Evolutionary conservation across 1,140 invertebrate genomes (phyloP).

Genomic region (Ctenoplectra terminalis): DNA sequence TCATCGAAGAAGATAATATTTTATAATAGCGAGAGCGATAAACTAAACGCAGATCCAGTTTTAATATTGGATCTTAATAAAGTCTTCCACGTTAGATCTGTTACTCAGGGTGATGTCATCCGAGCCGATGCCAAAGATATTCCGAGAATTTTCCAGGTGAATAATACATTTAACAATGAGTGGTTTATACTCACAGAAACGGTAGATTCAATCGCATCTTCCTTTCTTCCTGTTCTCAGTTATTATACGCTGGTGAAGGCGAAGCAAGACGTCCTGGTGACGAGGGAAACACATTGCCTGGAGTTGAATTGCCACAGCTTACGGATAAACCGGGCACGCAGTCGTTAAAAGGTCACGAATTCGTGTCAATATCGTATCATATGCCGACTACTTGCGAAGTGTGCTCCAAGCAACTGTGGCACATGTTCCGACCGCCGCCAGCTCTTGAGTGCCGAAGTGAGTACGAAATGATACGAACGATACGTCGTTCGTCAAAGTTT

Average conservation of each 20-base stretch:
- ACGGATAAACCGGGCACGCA: slow-evolving; percentile 90
- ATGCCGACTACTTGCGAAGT: slow-evolving; percentile 99
- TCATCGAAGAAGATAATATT: slow-evolving; percentile 98
- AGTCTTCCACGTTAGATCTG: slow-evolving; percentile 98
- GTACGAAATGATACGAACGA: slow-evolving; percentile 75
- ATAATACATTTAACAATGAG: not conserved
- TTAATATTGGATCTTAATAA: slow-evolving; percentile 98
- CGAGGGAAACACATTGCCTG: slow-evolving; percentile 81
- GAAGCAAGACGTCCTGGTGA: slow-evolving; percentile 94
- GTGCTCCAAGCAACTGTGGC: slow-evolving; percentile 98
- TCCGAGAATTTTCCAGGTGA: slow-evolving; percentile 98
- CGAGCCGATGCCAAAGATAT: slow-evolving; percentile 99
- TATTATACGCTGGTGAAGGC: slow-evolving; percentile 96
- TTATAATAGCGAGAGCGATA: slow-evolving; percentile 97
- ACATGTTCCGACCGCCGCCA: slow-evolving; percentile 97
- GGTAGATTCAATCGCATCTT: not conserved
- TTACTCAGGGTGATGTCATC: slow-evolving; percentile 99
- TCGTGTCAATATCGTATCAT: slow-evolving; percentile 97
- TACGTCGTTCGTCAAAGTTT: not conserved
- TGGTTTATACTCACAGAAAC: not conserved
- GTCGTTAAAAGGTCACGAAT: slow-evolving; percentile 97
- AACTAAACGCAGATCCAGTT: slow-evolving; percentile 96
- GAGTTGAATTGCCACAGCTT: slow-evolving; percentile 79
- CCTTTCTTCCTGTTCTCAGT: slow-evolving; percentile 74
- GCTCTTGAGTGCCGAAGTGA: slow-evolving; percentile 97